Conservation (phyloP, 2,797 vertebrate species). For the Rhynchonycteris naso region DNA sequence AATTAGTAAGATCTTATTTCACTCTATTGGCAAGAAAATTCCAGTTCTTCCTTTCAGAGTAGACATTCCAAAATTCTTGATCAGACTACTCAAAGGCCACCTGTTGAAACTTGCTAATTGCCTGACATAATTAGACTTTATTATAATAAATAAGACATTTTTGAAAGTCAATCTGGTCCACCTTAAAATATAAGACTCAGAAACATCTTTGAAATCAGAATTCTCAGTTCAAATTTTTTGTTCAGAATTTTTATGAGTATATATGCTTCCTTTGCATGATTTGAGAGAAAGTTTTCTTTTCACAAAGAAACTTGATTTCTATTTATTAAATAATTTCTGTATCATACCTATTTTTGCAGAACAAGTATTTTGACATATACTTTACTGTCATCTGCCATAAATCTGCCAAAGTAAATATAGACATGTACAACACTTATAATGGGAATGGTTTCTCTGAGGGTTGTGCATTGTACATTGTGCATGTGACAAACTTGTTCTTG, state of each 20-base stretch:
- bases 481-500: not conserved
- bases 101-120: not conserved
- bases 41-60: not conserved
- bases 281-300: not conserved
- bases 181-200: not conserved
- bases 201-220: not conserved
- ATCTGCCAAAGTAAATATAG: not conserved
- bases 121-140: not conserved
- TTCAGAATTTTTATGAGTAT: not conserved
- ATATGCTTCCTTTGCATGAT: not conserved
- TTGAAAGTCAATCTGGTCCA: not conserved
- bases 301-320: not conserved
- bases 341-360: not conserved
- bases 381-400: not conserved
- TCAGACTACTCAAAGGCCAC: not conserved
- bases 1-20: not conserved
- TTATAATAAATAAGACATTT: not conserved
- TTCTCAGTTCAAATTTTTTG: not conserved
- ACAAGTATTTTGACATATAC: not conserved
- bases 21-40: slow-evolving; percentile 14
- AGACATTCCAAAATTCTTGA: not conserved
- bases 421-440: not conserved
- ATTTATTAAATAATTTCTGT: not conserved
- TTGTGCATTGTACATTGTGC: not conserved
- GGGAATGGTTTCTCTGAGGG: not conserved